These are phyloP conservation scores for Clarias magur DNA, from an alignment of 2,113 vertebrate genomes.

Conservation along the genomic window DNA sequence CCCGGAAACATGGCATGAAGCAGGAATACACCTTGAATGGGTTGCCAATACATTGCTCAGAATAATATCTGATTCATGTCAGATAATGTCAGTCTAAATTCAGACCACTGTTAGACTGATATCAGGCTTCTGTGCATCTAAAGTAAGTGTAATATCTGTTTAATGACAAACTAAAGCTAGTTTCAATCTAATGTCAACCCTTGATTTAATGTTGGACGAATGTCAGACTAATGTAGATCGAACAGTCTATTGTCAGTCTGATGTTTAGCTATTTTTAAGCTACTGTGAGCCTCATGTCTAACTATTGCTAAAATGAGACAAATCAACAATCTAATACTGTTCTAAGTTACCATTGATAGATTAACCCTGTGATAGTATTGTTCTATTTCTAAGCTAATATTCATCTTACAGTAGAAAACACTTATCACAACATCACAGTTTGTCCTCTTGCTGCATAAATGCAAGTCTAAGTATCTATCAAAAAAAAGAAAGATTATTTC, in stretches of 20 bases:
- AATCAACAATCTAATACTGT: not conserved
- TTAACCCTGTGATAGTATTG: not conserved
- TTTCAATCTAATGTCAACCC: too few species aligned
- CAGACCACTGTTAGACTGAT: not conserved
- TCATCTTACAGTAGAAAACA: not conserved
- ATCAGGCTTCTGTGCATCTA: not conserved
- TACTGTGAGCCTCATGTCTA: not conserved
- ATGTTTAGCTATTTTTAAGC: not conserved
- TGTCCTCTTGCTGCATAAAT: not conserved
- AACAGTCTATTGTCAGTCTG: not conserved
- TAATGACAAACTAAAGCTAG: too few species aligned
- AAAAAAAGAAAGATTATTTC: not conserved
- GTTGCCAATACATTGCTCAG: not conserved
- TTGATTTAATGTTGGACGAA: not conserved
- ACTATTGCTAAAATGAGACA: not conserved
- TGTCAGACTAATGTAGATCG: not conserved
- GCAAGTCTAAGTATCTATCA: not conserved
- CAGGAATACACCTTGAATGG: not conserved
- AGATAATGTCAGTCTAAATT: not conserved
- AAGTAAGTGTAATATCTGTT: not conserved
- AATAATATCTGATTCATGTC: not conserved
- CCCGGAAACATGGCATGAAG: not conserved
- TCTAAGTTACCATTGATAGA: not conserved
- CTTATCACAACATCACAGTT: not conserved
- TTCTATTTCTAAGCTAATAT: not conserved